phyloP scores from a whole-genome alignment of 2,888 invertebrate genomes.

The Epinotia brunnichana region DNA sequence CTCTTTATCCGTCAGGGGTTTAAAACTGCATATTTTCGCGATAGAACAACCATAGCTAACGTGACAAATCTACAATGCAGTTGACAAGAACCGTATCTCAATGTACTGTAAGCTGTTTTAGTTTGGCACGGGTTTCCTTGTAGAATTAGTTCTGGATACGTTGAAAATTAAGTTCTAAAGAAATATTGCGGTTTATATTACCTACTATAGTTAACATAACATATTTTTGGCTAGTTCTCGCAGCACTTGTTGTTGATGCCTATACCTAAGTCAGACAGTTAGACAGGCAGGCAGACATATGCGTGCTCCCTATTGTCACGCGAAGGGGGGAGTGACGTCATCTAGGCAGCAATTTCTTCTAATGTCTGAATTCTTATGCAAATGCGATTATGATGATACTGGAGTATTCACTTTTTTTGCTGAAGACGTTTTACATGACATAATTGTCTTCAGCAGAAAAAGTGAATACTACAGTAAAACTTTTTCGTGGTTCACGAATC shows the following conservation, averaged over 20 bases:
- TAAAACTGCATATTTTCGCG: neutral
- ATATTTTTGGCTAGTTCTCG: neutral
- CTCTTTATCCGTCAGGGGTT: too few relatives aligned
- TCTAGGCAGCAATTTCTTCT: constrained; percentile 8
- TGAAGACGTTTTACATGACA: too few relatives aligned
- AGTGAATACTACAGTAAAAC: too few relatives aligned
- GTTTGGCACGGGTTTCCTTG: neutral
- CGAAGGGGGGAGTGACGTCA: constrained; percentile 38
- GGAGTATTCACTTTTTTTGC: too few relatives aligned
- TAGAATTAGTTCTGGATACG: neutral
- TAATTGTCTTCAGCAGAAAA: too few relatives aligned
- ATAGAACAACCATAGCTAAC: neutral
- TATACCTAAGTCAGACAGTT: constrained; percentile 1
- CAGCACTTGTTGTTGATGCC: neutral
- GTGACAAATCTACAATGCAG: neutral
- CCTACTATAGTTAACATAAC: too few relatives aligned
- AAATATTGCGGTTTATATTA: too few relatives aligned
- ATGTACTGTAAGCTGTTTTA: constrained; percentile 15
- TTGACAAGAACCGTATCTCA: constrained; percentile 37
- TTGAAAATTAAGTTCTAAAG: neutral
- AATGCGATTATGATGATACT: neutral
- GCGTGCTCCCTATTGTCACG: constrained; percentile 14
- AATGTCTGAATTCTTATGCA: constrained; percentile 5
- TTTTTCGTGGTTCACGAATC: too few relatives aligned
- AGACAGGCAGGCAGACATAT: neutral